Evolutionary conservation across 2,888 invertebrate genomes (phyloP).

Genomic region (Stenolophus ochropezus): DNA sequence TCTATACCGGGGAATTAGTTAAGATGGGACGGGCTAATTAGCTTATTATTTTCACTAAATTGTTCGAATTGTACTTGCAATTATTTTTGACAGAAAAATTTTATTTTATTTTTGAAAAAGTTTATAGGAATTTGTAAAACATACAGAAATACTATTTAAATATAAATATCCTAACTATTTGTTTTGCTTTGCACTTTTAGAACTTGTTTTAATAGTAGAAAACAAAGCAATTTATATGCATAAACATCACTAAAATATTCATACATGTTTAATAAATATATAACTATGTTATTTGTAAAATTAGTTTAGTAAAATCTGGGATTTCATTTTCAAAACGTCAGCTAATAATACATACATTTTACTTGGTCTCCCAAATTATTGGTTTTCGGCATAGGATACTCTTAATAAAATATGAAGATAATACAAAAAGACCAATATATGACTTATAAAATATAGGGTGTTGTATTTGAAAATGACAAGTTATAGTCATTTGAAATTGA

Average conservation of each 20-base stretch:
- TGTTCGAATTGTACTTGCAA: no score
- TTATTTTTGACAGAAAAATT: background rate
- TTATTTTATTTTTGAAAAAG: background rate
- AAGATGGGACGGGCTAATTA: constrained; percentile 1
- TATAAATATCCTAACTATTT: background rate
- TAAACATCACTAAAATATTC: background rate
- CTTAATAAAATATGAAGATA: no score
- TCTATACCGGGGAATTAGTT: background rate
- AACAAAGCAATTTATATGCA: background rate
- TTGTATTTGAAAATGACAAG: no score
- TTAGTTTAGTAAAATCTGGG: no score
- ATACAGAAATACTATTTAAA: background rate
- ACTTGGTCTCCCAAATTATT: no score
- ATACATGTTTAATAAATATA: background rate
- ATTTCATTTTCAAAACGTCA: no score
- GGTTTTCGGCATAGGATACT: no score
- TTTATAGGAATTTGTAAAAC: background rate
- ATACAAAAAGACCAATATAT: no score
- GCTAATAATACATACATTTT: no score
- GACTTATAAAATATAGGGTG: no score
- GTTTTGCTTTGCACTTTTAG: background rate
- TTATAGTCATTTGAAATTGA: no score
- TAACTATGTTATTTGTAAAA: background rate
- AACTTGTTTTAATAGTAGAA: background rate
- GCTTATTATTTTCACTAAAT: no score